A percentile compares a stretch with the other conserved stretches of the same genome.
Evolutionary conservation across 2,797 vertebrate genomes (phyloP).

Genomic region (Peromyscus melanophrys): DNA sequence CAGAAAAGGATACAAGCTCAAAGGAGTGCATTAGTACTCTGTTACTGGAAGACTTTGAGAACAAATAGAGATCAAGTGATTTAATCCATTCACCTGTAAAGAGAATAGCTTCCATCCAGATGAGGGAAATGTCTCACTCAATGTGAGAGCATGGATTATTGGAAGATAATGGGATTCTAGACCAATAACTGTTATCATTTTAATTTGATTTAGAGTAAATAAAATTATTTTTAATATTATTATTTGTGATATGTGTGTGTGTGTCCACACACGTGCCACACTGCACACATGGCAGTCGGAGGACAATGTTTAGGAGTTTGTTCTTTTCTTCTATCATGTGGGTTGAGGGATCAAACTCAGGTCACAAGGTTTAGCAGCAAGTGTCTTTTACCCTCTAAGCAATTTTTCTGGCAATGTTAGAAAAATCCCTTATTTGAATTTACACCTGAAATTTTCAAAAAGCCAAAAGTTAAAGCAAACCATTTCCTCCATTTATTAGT

Average conservation of each 20-base stretch:
- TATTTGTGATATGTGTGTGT: not conserved
- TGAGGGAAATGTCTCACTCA: not conserved
- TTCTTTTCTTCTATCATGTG: not conserved
- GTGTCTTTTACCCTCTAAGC: not conserved
- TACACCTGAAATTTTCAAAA: not conserved
- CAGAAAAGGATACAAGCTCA: not conserved
- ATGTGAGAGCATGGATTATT: not conserved
- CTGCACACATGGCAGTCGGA: too few species aligned
- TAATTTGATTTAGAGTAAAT: not conserved
- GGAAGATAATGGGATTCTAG: not conserved
- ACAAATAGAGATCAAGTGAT: conserved; percentile 31
- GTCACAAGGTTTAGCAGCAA: not conserved
- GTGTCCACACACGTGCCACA: too few species aligned
- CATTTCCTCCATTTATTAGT: not conserved
- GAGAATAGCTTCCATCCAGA: not conserved
- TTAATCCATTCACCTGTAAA: not conserved
- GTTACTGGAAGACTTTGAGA: conserved; percentile 13
- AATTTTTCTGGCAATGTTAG: not conserved
- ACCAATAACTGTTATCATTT: not conserved
- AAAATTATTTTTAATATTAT: not conserved
- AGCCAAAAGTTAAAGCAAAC: conserved; percentile 18
- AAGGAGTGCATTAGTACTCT: not conserved
- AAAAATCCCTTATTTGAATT: not conserved
- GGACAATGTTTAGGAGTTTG: too few species aligned
- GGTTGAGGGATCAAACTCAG: too few species aligned